phyloP scores from a whole-genome alignment of 2,797 vertebrate species.

The Syngnathus acus region DNA sequence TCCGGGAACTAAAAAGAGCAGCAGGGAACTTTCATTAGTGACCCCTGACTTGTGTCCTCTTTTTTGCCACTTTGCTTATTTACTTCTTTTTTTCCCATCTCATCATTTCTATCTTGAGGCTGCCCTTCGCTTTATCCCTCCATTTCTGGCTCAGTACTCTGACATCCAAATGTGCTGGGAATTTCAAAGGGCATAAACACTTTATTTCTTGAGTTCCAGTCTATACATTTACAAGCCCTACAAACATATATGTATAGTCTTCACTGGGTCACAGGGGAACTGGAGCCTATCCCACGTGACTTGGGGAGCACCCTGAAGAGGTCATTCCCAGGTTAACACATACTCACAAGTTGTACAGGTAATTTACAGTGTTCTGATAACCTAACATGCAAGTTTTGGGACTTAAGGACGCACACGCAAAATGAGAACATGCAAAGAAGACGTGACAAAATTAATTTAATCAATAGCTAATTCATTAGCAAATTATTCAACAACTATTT shows the following conservation, averaged over 20 bases:
- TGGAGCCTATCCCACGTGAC: neutral
- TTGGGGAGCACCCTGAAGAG: neutral
- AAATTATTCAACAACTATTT: too few relatives aligned
- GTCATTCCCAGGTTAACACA: neutral
- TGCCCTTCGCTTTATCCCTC: neutral
- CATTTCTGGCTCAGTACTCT: neutral
- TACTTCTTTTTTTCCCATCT: neutral
- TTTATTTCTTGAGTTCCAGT: neutral
- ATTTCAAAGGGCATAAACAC: neutral
- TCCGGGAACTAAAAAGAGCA: conserved; percentile 13
- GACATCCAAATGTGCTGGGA: neutral
- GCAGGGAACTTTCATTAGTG: conserved; percentile 44
- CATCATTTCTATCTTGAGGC: neutral
- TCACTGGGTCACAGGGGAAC: neutral
- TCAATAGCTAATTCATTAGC: too few relatives aligned
- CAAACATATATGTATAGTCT: neutral
- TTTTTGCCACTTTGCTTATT: neutral
- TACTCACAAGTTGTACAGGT: neutral
- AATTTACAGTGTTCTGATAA: neutral
- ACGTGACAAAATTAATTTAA: neutral
- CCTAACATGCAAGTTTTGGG: neutral
- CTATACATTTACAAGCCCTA: neutral
- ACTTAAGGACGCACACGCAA: neutral
- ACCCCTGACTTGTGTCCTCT: neutral
- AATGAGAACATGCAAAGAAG: neutral